Base-by-base conservation (phyloP, 2,113 vertebrate genomes). In the Hystrix brachyura region DNA sequence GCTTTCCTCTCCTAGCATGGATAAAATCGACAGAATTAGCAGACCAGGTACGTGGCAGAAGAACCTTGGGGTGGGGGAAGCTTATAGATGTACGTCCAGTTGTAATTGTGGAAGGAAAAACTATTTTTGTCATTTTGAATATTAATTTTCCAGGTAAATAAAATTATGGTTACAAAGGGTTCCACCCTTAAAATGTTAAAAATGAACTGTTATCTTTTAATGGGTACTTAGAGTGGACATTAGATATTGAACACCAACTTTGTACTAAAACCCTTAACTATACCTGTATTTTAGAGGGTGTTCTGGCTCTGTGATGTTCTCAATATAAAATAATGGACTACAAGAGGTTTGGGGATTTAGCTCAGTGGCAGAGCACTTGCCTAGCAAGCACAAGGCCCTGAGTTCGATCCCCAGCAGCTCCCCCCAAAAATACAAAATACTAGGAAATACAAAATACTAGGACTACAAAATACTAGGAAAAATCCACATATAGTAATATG, bases 21-120 rank as follows among this genome's bases (percentile, higher is more conserved):
- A 99, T 98, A 99, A 98, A 98, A 98, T 99, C n/a, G 99, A 99
- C 98, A 99, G 99, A 95, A 98, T 99, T 87, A 99, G 98, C 95
- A 98, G 99, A 99, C 98, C 99, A 99, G 99, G 99, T 99, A 99
- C 1, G 99, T 99, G 79, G 65, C 32, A n/a, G 51, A 88, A 46
- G 51, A 32, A 53, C 76, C 84, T n/a, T 29, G 60, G 32, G 78
- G 21, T 38, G 14, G 23, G n/a, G 27, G 18, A 51, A 51, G 17
- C 19, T 90, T 92, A 48, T 67, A 65, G 23, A 8, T 55, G 38
- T 80, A 43, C 80, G 11, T 69, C 72, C 64, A 79, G 65, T 48
- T 55, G 32, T 86, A 11, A 91, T 18, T 87, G 65, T 72, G 27
- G 11, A 96, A 92, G 34, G 84, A 81, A 96, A 53, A 96, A 13